A percentile compares a stretch with the other conserved stretches of the same genome.
Evolutionary conservation across 2,113 vertebrate genomes (phyloP).

Genomic region (Turnix velox): DNA sequence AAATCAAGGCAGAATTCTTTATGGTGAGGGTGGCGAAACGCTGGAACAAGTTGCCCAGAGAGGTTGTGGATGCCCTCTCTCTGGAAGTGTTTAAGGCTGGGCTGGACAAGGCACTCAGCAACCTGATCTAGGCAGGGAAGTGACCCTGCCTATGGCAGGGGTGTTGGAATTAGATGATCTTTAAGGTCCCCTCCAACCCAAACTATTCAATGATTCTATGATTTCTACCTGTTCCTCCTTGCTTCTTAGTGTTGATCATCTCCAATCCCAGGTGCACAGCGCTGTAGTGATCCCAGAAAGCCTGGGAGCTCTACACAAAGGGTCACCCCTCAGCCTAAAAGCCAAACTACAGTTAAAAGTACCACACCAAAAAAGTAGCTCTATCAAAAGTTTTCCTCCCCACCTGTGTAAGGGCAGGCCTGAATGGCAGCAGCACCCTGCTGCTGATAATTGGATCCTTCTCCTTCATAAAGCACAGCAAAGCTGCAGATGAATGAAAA

Average conservation of each 20-base stretch:
- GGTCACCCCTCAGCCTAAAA: background rate
- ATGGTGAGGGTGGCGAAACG: too few relatives aligned
- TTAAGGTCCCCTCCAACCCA: too few relatives aligned
- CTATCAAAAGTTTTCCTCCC: background rate
- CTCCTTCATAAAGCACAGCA: background rate
- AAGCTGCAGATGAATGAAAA: background rate
- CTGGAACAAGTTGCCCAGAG: too few relatives aligned
- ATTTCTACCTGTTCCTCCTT: background rate
- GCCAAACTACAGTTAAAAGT: background rate
- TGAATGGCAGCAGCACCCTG: background rate
- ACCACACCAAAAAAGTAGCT: background rate
- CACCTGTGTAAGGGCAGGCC: background rate
- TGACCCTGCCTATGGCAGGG: too few relatives aligned
- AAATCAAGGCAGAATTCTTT: background rate
- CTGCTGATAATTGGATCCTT: background rate
- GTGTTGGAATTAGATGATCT: too few relatives aligned
- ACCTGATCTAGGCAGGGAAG: too few relatives aligned
- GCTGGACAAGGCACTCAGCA: too few relatives aligned
- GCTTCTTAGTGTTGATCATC: background rate
- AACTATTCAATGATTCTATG: too few relatives aligned
- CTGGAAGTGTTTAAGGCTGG: too few relatives aligned
- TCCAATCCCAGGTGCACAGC: background rate
- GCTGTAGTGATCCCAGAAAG: background rate
- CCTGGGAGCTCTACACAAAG: background rate
- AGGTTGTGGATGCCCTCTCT: too few relatives aligned